These are phyloP conservation scores for Hydrozoanthus tunicans DNA, from an alignment of 64 coral and sea anemone species.

Conservation along the genomic window DNA sequence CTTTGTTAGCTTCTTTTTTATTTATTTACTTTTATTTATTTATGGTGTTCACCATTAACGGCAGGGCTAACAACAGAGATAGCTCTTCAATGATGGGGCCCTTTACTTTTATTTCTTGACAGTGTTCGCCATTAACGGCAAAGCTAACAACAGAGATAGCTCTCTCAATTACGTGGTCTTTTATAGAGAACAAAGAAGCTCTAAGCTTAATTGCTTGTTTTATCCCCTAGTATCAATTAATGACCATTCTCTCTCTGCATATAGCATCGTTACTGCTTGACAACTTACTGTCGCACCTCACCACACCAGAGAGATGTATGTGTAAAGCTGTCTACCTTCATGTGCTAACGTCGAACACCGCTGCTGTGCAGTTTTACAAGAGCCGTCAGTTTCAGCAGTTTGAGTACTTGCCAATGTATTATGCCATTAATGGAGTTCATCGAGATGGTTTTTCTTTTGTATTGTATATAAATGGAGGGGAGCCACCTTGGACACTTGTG, in stretches of 20 bases:
- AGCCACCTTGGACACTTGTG: conserved; percentile 93
- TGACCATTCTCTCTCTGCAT: neutral
- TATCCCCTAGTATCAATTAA: no score
- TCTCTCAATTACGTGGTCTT: no score
- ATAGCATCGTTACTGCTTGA: conserved; percentile 84
- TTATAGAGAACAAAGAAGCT: no score
- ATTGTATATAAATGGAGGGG: conserved; percentile 95
- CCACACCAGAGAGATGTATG: conserved; percentile 81
- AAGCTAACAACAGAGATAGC: no score
- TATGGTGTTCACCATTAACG: no score
- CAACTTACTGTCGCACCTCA: conserved; percentile 83
- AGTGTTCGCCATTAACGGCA: no score
- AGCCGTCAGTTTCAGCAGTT: conserved; percentile 77
- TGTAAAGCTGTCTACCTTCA: conserved; percentile 98
- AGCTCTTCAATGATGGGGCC: no score
- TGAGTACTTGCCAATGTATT: conserved; percentile 91
- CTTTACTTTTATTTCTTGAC: no score
- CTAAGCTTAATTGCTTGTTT: no score
- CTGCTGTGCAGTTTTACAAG: conserved; percentile 95
- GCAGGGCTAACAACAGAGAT: no score
- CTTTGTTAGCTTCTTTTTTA: no score
- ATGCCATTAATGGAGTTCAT: conserved; percentile 91
- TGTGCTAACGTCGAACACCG: conserved; percentile 91
- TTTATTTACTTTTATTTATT: no score
- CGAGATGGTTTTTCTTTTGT: conserved; percentile 94